A percentile compares a stretch with the other conserved stretches of the same genome.
These are phyloP conservation scores for Melipona quadrifasciata DNA, from an alignment of 1,140 invertebrate species.

Conservation along the genomic window DNA sequence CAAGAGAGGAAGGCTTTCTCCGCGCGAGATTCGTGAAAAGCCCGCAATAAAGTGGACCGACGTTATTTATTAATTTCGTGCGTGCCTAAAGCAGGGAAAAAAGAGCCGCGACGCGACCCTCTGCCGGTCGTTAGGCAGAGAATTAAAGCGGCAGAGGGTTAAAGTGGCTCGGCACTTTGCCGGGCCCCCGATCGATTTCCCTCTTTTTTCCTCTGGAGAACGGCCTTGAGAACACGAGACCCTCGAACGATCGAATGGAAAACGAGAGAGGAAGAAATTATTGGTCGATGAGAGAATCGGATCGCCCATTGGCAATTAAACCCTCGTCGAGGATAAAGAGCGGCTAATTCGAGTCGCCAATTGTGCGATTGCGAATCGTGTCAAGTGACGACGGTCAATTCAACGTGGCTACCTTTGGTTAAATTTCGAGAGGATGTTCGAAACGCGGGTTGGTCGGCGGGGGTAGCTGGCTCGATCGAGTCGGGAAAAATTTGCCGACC, in stretches of 20 bases:
- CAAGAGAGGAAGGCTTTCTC: conserved; percentile 4
- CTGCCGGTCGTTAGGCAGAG: neutral
- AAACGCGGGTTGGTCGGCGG: no score
- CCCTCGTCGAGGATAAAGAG: neutral
- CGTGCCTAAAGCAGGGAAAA: conserved; percentile 32
- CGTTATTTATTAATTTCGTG: conserved; percentile 67
- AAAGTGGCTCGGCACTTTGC: neutral
- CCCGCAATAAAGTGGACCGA: conserved; percentile 62
- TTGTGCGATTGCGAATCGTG: neutral
- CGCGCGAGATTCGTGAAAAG: conserved; percentile 51
- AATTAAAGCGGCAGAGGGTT: neutral
- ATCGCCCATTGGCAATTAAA: neutral
- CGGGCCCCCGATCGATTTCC: neutral
- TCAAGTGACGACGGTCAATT: conserved; percentile 21
- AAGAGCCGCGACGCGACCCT: neutral
- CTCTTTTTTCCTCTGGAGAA: neutral
- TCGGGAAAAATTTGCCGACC: no score
- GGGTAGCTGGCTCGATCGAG: no score
- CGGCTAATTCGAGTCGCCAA: neutral
- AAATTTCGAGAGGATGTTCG: no score
- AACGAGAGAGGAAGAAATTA: neutral
- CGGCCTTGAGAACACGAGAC: no score
- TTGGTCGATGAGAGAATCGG: neutral
- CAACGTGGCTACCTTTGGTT: no score
- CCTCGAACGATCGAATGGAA: no score